These are phyloP conservation scores for Chiridota heheva DNA, from an alignment of 35 echinoderm and acorn worm genomes.

Conservation along the genomic window DNA sequence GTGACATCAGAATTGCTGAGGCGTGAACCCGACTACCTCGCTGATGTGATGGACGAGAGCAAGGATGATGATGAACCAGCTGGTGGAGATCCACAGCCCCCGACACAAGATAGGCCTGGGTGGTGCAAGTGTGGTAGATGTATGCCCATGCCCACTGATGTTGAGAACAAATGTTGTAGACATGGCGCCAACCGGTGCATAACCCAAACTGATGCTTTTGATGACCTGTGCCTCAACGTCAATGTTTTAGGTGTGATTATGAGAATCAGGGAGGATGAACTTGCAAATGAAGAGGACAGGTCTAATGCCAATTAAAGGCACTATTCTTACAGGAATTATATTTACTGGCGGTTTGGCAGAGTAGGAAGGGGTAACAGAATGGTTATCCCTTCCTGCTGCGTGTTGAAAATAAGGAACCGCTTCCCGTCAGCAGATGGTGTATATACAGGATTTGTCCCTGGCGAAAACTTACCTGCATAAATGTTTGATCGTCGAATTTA, in stretches of 20 bases:
- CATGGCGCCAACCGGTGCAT: not conserved
- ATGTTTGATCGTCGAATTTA: too few species aligned
- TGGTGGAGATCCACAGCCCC: not conserved
- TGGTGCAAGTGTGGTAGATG: conserved; percentile 6
- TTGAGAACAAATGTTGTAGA: conserved; percentile 19
- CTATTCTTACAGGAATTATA: conserved; percentile 17
- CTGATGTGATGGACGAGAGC: not conserved
- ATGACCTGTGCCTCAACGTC: not conserved
- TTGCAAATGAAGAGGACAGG: not conserved
- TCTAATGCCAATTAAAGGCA: not conserved
- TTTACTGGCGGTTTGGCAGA: conserved; percentile 33
- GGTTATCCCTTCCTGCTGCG: conserved; percentile 16
- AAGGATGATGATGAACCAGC: not conserved
- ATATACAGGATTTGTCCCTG: conserved; percentile 18
- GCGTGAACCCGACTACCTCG: not conserved
- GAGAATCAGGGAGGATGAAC: conserved; percentile 22
- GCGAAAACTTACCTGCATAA: not conserved
- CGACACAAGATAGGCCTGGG: not conserved
- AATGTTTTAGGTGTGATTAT: conserved; percentile 15
- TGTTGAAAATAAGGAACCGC: not conserved
- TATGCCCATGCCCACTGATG: not conserved
- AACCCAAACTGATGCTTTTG: not conserved
- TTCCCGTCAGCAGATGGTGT: conserved; percentile 2
- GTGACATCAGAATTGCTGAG: not conserved
- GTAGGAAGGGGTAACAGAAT: conserved; percentile 32